Percentiles rank a stretch among this genome's conserved stretches.
phyloP scores from a whole-genome alignment of 2,888 invertebrate species.

The Tetragnatha montana region DNA sequence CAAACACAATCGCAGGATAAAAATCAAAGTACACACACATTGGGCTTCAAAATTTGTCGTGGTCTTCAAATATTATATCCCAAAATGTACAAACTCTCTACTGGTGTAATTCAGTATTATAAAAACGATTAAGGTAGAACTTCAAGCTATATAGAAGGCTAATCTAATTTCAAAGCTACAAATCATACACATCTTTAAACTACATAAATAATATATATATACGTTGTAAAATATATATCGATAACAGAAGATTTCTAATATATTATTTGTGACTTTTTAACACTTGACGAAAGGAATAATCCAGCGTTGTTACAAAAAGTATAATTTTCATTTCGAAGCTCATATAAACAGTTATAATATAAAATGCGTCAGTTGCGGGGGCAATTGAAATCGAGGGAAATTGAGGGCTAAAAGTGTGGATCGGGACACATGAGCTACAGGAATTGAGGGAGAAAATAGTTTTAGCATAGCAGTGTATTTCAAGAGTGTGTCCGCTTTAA shows the following conservation, averaged over 20 bases:
- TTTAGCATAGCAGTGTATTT: conserved; percentile 46
- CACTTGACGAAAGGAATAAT: conserved; percentile 60
- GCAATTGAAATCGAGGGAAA: conserved; percentile 27
- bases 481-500: conserved; percentile 52
- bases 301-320: conserved; percentile 48
- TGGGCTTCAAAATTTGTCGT: conserved; percentile 44
- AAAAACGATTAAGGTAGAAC: conserved; percentile 26
- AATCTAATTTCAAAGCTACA: conserved; percentile 46
- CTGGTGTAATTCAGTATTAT: conserved; percentile 35
- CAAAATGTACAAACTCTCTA: conserved; percentile 50
- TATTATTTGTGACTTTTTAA: conserved; percentile 47
- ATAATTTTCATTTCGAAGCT: conserved; percentile 54
- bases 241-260: conserved; percentile 42
- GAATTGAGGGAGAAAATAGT: conserved; percentile 46
- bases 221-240: conserved; percentile 41
- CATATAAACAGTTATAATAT: conserved; percentile 57
- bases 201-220: conserved; percentile 31
- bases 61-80: conserved; percentile 29
- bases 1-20: conserved; percentile 19
- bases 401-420: conserved; percentile 22
- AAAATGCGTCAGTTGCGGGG: conserved; percentile 33
- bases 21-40: conserved; percentile 27
- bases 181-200: conserved; percentile 31
- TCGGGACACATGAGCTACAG: conserved; percentile 36
- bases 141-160: conserved; percentile 46